phyloP scores from a whole-genome alignment of 2,113 vertebrate genomes.

The Chrysemys picta region DNA sequence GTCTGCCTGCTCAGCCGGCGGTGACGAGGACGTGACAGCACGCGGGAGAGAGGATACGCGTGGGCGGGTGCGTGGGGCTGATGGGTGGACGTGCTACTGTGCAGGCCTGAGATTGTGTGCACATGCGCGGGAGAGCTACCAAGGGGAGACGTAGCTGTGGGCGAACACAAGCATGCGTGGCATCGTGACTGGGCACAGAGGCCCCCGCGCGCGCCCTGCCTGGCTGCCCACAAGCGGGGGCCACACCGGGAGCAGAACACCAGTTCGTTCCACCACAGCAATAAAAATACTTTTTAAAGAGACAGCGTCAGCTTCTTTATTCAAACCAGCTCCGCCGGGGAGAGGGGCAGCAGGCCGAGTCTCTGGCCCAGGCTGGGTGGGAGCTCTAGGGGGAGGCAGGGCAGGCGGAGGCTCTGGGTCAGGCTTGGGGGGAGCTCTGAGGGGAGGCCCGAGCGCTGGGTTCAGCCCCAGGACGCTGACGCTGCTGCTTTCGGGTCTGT shows the following conservation, averaged over 20 bases:
- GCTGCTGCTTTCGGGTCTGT: constrained; percentile 2
- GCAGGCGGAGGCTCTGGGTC: not conserved
- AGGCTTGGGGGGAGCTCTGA: not conserved
- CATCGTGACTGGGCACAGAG: not conserved
- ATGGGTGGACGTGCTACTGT: not conserved
- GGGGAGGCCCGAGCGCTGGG: too few relatives aligned
- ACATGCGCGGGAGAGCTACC: not conserved
- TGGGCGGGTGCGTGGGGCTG: not conserved
- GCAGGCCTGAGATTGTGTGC: not conserved
- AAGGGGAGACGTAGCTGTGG: not conserved
- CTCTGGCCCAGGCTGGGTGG: not conserved
- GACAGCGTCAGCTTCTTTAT: not conserved
- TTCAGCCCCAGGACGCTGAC: not conserved
- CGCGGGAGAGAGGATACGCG: not conserved
- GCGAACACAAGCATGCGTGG: not conserved
- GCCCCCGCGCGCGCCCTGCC: not conserved
- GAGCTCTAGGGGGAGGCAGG: not conserved
- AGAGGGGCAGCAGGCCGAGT: not conserved
- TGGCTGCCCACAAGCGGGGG: too few relatives aligned
- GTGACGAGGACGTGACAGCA: not conserved
- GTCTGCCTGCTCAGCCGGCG: not conserved
- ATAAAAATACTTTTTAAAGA: not conserved
- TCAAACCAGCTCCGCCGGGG: not conserved
- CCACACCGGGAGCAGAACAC: not conserved
- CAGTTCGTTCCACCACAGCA: not conserved